Conservation (phyloP, 1,140 invertebrate genomes). For the Drosophila sechellia region DNA sequence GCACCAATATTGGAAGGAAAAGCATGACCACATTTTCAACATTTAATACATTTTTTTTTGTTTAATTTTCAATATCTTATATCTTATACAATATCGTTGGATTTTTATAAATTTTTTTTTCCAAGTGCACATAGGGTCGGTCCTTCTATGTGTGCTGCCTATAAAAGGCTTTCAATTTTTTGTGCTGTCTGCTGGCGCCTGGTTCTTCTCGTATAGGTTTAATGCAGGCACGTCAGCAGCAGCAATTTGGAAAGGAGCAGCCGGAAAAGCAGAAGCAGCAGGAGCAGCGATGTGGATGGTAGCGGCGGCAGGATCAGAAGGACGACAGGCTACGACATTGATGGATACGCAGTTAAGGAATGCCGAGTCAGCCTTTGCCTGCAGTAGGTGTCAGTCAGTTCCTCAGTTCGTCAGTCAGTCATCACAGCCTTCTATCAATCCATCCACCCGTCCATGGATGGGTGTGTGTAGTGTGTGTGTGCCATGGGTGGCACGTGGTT, state of each 20-base stretch:
- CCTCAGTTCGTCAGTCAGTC: conserved; percentile 41
- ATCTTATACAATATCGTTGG: not conserved
- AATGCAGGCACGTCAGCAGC: conserved; percentile 79
- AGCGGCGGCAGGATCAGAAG: conserved; percentile 26
- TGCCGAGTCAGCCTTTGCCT: conserved; percentile 73
- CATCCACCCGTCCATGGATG: conserved; percentile 12
- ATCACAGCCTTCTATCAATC: conserved; percentile 30
- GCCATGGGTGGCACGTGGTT: conserved; percentile 48
- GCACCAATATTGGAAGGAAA: too few relatives aligned
- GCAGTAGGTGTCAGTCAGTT: conserved; percentile 57
- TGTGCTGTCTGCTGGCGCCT: conserved; percentile 20
- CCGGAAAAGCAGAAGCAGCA: conserved; percentile 22
- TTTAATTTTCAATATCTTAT: too few relatives aligned
- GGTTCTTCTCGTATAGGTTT: conserved; percentile 61
- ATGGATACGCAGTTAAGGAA: conserved; percentile 76
- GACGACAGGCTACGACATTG: conserved; percentile 74
- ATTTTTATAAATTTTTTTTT: not conserved
- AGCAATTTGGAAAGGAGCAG: conserved; percentile 51
- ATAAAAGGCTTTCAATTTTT: conserved; percentile 81
- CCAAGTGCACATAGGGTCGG: conserved; percentile 1
- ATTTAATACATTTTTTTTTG: too few relatives aligned
- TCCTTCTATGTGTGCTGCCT: conserved; percentile 40
- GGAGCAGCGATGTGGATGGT: conserved; percentile 1
- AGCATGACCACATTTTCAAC: too few relatives aligned
- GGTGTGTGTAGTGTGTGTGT: conserved; percentile 14